These are phyloP conservation scores for Gila orcuttii DNA, from an alignment of 2,113 vertebrate genomes.

Conservation along the genomic window DNA sequence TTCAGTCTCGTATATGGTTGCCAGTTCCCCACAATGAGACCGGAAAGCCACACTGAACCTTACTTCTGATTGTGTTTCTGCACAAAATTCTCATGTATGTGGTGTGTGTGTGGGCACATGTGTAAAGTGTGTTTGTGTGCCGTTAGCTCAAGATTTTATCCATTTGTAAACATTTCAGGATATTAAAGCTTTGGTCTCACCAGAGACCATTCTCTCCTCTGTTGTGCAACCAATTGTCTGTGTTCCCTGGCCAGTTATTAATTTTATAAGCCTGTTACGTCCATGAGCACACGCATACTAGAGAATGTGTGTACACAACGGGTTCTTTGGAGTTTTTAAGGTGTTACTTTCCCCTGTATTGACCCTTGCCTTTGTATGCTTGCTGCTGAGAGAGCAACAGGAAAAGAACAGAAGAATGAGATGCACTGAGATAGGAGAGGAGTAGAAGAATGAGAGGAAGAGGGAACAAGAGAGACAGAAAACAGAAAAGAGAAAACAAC, in stretches of 20 bases:
- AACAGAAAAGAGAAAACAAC: neutral
- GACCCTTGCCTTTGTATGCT: slow-evolving; percentile 28
- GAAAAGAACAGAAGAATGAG: slow-evolving; percentile 38
- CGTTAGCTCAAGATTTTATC: neutral
- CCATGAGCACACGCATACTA: neutral
- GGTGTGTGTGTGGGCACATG: neutral
- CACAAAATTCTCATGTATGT: neutral
- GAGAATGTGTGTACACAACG: neutral
- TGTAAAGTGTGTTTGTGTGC: neutral
- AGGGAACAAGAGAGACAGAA: neutral
- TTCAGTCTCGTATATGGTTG: neutral
- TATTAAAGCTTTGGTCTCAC: neutral
- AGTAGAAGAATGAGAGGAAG: slow-evolving; percentile 14
- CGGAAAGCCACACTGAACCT: neutral
- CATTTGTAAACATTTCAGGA: slow-evolving; percentile 16
- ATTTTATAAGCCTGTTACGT: slow-evolving; percentile 8
- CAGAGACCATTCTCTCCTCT: neutral
- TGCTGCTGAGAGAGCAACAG: slow-evolving; percentile 37
- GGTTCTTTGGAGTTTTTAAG: neutral
- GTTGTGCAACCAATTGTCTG: slow-evolving; percentile 7
- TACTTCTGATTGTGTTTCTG: neutral
- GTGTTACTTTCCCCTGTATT: slow-evolving; percentile 41
- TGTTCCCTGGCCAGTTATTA: neutral
- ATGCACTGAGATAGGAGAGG: slow-evolving; percentile 44
- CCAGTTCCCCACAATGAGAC: slow-evolving; percentile 16